These are phyloP conservation scores for Heteromurus nitidus DNA, from an alignment of 2,888 invertebrate species.

Conservation along the genomic window DNA sequence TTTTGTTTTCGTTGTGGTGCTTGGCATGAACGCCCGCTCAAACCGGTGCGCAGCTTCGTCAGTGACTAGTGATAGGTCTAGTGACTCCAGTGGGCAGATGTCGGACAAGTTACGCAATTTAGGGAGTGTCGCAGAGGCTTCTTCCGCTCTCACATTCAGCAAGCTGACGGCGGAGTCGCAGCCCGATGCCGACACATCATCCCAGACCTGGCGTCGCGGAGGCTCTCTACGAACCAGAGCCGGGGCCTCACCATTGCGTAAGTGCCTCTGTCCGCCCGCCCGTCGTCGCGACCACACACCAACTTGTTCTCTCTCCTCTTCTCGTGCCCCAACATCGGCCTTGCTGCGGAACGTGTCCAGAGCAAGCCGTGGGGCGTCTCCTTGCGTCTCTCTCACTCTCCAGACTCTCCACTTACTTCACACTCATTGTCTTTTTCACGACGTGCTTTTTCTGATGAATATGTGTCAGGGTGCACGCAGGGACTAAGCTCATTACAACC, in stretches of 20 bases:
- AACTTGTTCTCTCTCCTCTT: background rate
- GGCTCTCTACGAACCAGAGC: slow-evolving; percentile 78
- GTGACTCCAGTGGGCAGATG: slow-evolving; percentile 44
- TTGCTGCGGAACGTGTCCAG: no score
- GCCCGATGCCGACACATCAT: slow-evolving; percentile 18
- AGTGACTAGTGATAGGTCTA: slow-evolving; percentile 44
- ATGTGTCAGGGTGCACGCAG: background rate
- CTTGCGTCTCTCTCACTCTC: background rate
- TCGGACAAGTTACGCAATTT: no score
- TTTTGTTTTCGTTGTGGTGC: background rate
- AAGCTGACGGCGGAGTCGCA: slow-evolving; percentile 3
- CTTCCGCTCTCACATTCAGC: background rate
- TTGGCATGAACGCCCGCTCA: background rate
- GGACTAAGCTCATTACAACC: background rate
- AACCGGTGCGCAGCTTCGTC: slow-evolving; percentile 4
- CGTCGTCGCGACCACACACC: background rate
- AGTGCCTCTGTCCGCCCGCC: background rate
- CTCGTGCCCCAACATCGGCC: no score
- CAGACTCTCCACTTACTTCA: background rate
- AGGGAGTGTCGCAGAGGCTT: background rate
- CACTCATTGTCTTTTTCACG: background rate
- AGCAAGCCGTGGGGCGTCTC: no score
- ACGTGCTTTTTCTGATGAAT: background rate
- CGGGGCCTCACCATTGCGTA: slow-evolving; percentile 13
- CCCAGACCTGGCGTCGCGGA: slow-evolving; percentile 81